Conservation (phyloP, 2,797 vertebrate species). For the Melanotaenia boesemani region DNA sequence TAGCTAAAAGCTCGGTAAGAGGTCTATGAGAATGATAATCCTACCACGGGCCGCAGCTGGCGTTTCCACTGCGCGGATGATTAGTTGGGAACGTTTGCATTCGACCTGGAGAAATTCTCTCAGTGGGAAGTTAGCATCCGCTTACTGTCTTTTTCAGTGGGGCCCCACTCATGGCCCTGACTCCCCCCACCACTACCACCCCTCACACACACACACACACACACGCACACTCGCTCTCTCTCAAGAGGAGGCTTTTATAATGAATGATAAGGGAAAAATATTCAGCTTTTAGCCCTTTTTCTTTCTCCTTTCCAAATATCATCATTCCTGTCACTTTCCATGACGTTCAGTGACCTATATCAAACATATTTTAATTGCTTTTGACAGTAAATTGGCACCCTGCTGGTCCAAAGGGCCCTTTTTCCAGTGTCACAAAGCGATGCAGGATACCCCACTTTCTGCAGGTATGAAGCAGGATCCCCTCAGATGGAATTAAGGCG, state of each 20-base stretch:
- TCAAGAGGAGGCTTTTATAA: conserved; percentile 62
- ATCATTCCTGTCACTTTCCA: conserved; percentile 86
- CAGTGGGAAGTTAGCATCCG: conserved; percentile 99
- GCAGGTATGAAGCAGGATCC: conserved; percentile 73
- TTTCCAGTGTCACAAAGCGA: conserved; percentile 4
- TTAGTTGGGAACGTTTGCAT: conserved; percentile 98
- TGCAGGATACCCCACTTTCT: conserved; percentile 25
- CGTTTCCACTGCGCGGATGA: conserved; percentile 97
- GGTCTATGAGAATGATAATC: conserved; percentile 99
- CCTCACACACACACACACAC: conserved; percentile 29
- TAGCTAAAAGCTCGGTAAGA: conserved; percentile 99
- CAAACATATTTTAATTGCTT: conserved; percentile 85
- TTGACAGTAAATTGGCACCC: conserved; percentile 77
- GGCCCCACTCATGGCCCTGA: conserved; percentile 57
- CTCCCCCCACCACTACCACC: conserved; percentile 53
- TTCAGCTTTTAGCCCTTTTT: conserved; percentile 59
- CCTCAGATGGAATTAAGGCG: conserved; percentile 81
- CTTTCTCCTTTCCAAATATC: conserved; percentile 76
- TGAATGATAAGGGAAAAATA: conserved; percentile 57
- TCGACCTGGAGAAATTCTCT: conserved; percentile 99
- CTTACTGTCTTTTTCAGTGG: conserved; percentile 91
- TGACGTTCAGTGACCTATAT: conserved; percentile 87
- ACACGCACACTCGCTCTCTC: conserved; percentile 23
- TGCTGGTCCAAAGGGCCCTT: conserved; percentile 30
- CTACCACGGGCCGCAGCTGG: conserved; percentile 97